Conservation (phyloP, 2,888 invertebrate species). For the Dryadula phaetusa region DNA sequence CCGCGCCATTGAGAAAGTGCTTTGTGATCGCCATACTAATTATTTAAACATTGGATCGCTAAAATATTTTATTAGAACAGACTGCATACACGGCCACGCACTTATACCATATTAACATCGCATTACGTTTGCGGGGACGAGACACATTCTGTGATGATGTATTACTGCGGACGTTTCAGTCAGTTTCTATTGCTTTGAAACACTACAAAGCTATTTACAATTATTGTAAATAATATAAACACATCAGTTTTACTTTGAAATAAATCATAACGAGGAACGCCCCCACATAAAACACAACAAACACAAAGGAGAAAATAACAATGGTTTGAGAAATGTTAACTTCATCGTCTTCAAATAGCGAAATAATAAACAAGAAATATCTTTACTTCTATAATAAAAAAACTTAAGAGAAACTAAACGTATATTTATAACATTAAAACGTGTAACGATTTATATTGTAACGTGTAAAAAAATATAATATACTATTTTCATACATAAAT, state of each 20-base stretch:
- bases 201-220: constrained; percentile 31
- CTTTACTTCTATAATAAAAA: constrained; percentile 12
- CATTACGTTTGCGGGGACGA: constrained; percentile 24
- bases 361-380: constrained; percentile 43
- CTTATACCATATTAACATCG: constrained; percentile 31
- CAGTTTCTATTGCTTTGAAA: constrained; percentile 29
- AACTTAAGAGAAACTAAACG: constrained; percentile 7
- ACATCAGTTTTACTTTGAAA: constrained; percentile 42
- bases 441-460: neutral
- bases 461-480: neutral
- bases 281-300: constrained; percentile 41
- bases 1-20: constrained; percentile 82
- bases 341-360: constrained; percentile 48
- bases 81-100: constrained; percentile 39
- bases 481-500: neutral
- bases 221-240: constrained; percentile 34
- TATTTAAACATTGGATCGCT: constrained; percentile 65
- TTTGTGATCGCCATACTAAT: constrained; percentile 81
- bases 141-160: constrained; percentile 24
- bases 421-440: constrained; percentile 5
- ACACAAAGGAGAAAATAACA: constrained; percentile 44
- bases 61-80: constrained; percentile 62
- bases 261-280: constrained; percentile 43
- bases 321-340: constrained; percentile 46
- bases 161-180: constrained; percentile 26